Evolutionary conservation across 2,888 invertebrate species (phyloP).

Genomic region (Apotomis turbidana): DNA sequence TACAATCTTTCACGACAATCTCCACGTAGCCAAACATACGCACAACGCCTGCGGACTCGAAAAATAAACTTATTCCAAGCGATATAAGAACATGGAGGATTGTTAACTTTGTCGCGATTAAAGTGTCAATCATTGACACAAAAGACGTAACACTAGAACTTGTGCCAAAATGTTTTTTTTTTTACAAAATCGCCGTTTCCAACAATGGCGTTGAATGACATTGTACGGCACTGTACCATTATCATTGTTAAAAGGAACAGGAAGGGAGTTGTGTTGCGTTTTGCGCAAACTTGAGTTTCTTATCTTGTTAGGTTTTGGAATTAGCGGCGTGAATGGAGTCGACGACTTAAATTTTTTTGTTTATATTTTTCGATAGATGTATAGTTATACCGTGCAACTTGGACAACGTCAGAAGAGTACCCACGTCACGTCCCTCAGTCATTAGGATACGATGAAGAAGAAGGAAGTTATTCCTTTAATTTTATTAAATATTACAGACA

Average conservation of each 20-base stretch:
- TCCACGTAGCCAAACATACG: conserved; percentile 41
- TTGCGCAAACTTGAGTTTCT: conserved; percentile 50
- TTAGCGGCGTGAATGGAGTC: conserved; percentile 47
- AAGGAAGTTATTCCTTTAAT: too few species aligned
- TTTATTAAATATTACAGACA: too few species aligned
- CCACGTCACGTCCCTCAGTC: too few species aligned
- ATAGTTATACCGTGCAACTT: neutral
- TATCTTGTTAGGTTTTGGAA: conserved; percentile 43
- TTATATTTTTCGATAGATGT: neutral
- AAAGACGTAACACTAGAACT: conserved; percentile 76
- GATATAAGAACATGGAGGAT: neutral
- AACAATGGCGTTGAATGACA: conserved; percentile 54
- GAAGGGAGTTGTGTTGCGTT: conserved; percentile 56
- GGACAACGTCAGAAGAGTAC: too few species aligned
- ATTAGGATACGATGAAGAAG: too few species aligned
- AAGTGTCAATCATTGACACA: conserved; percentile 53
- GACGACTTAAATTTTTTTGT: conserved; percentile 17
- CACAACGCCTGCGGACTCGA: neutral
- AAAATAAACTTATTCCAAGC: neutral
- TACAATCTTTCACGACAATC: conserved; percentile 75
- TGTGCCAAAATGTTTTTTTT: conserved; percentile 66
- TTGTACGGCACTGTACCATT: conserved; percentile 53
- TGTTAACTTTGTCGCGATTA: conserved; percentile 39
- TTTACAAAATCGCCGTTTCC: conserved; percentile 53
- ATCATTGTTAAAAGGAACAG: conserved; percentile 52